A percentile compares a stretch with the other conserved stretches of the same genome.
Conservation (phyloP, 2,113 vertebrate genomes). For the Nyctibius bracteatus region DNA sequence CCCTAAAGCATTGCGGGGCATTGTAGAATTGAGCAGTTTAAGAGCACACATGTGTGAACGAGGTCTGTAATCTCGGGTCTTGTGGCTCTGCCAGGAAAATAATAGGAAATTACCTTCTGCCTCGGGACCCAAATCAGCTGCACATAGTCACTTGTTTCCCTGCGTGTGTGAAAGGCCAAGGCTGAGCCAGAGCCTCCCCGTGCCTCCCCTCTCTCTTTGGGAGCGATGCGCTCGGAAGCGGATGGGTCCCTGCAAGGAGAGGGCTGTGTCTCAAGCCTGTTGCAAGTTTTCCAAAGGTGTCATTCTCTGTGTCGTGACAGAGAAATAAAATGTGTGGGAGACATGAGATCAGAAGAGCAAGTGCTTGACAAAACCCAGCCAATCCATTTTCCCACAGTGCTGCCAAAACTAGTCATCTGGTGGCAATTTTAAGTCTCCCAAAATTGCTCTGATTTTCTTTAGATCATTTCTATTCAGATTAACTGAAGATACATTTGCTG, state of each 20-base stretch:
- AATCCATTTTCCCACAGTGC: background rate
- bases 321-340: background rate
- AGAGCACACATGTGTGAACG: rapidly evolving
- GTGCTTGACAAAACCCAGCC: background rate
- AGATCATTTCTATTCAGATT: background rate
- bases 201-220: background rate
- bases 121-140: background rate
- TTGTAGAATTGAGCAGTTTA: rapidly evolving
- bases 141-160: no score
- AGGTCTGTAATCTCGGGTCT: background rate
- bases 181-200: background rate
- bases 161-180: background rate
- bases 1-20: rapidly evolving
- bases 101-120: background rate
- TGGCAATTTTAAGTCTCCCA: background rate
- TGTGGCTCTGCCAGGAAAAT: background rate
- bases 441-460: background rate
- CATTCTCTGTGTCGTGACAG: background rate
- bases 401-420: conserved; percentile 6
- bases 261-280: background rate
- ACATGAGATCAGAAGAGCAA: background rate
- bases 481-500: background rate
- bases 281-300: background rate
- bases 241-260: background rate
- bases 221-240: rapidly evolving